Base-by-base conservation (phyloP, 2,113 vertebrate species). In the Gymnobelideus leadbeateri region DNA sequence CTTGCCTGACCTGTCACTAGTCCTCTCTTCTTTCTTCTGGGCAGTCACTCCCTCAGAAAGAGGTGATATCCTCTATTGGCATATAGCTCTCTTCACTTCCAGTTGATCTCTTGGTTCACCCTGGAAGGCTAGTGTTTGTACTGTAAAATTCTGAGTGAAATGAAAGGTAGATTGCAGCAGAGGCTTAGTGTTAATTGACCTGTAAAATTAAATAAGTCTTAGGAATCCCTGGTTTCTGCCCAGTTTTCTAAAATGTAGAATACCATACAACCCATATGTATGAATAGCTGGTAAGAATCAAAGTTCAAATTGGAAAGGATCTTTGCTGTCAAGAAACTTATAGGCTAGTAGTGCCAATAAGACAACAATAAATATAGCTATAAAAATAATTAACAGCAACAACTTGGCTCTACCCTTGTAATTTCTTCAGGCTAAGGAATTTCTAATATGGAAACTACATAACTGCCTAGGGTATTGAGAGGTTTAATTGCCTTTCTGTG, bases 1-100 rank as follows among this genome's bases (percentile, higher is more conserved):
- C 95, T 93, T 25, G n/a, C 37, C 51, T 96, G 94, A 91, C 94
- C 77, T 89, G 46, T 92, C 53, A 90, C n/a, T 31, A 94, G 94
- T 94, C 46, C 8, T 3, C 53, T 94, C 49, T 4, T 3, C 51
- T 49, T 49, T 92, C 19, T 43, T 12, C 26, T n/a, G 52, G 89
- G 4, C 2, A 53, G 31, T 0, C n/a, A 0, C 0, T 12, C 46
- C 9, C 25, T 43, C 3, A 50, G 21, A 46, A 3, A 89, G 4
- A 92, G 28, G 93, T 91, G 89, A 92, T 28, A 28, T 0, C 5
- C 14, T 25, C 23, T 68, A 24, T 49, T 91, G 31, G 16, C 21
- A 52, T 0, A 6, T 6, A 25, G 11, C 6, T 43, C 25, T 89
- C 24, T 93, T 28, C 10, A 16, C 2, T n/a, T 68, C 24, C 47